Percentiles rank a stretch among this genome's conserved stretches.
phyloP scores from a whole-genome alignment of 1,140 invertebrate genomes.

The Hermetia illucens region DNA sequence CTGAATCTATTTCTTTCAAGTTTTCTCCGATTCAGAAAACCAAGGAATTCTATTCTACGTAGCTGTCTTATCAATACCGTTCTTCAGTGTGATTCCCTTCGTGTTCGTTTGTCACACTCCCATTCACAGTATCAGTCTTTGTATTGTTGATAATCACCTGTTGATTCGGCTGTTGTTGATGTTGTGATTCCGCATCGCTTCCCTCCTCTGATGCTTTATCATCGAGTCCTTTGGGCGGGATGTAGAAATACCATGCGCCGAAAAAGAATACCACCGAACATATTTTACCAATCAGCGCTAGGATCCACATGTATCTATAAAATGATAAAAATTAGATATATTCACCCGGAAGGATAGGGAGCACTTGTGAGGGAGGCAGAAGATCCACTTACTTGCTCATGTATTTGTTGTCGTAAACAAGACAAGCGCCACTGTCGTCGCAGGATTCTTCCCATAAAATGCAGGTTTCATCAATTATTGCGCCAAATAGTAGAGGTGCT shows the following conservation, averaged over 20 bases:
- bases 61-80: no score
- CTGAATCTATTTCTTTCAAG: no score
- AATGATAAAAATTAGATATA: constrained; percentile 1
- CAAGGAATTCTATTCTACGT: no score
- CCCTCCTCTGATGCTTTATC: not conserved
- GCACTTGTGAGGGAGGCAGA: no score
- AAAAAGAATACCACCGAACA: constrained; percentile 50
- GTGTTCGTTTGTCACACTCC: no score
- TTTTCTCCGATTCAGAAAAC: no score
- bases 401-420: constrained; percentile 52
- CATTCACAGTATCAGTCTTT: no score
- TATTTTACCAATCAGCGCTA: constrained; percentile 47
- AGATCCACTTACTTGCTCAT: constrained; percentile 45
- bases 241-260: constrained; percentile 53
- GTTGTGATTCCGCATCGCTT: no score
- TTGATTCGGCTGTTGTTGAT: no score
- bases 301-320: constrained; percentile 46
- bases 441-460: constrained; percentile 57
- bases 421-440: constrained; percentile 44
- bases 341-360: not conserved
- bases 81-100: no score
- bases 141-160: no score
- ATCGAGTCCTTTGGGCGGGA: constrained; percentile 31
- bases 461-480: constrained; percentile 69
- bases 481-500: constrained; percentile 70